Conservation (phyloP, 2,797 vertebrate genomes). For the Borostomias antarcticus region DNA sequence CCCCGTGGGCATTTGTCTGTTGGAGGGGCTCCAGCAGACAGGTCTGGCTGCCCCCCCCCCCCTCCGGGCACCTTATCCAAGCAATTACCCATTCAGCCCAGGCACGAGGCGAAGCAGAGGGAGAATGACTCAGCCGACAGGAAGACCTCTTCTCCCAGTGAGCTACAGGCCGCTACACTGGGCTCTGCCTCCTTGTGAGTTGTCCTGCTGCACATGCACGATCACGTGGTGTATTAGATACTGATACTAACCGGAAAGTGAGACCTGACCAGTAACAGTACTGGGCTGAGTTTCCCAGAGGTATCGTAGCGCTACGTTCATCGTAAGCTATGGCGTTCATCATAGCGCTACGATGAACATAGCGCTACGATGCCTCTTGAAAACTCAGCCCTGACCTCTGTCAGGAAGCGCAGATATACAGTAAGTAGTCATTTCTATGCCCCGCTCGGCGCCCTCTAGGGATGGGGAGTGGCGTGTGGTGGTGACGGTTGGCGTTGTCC, state of each 20-base stretch:
- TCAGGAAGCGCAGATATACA: conserved; percentile 21
- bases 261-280: conserved; percentile 41
- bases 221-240: conserved; percentile 42
- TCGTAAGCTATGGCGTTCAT: too few relatives aligned
- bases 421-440: conserved; percentile 16
- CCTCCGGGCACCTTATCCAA: conserved; percentile 57
- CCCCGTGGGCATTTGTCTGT: conserved; percentile 65
- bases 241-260: conserved; percentile 58
- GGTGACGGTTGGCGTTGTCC: not conserved
- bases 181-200: conserved; percentile 45
- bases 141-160: not conserved
- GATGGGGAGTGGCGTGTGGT: conserved; percentile 12
- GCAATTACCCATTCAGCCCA: conserved; percentile 69
- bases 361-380: too few relatives aligned
- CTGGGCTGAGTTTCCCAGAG: too few relatives aligned
- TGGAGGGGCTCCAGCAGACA: conserved; percentile 70
- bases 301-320: too few relatives aligned
- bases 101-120: conserved; percentile 34
- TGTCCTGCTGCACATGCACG: conserved; percentile 46
- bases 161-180: not conserved
- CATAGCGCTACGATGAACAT: too few relatives aligned
- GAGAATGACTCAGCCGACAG: conserved; percentile 17
- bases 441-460: conserved; percentile 20
- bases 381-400: conserved; percentile 64
- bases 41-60: conserved; percentile 58